Evolutionary conservation across 92 coral and sea anemone species (phyloP), one percentile per base, ranked within the genome.

Genomic region (Heteractis magnifica): DNA sequence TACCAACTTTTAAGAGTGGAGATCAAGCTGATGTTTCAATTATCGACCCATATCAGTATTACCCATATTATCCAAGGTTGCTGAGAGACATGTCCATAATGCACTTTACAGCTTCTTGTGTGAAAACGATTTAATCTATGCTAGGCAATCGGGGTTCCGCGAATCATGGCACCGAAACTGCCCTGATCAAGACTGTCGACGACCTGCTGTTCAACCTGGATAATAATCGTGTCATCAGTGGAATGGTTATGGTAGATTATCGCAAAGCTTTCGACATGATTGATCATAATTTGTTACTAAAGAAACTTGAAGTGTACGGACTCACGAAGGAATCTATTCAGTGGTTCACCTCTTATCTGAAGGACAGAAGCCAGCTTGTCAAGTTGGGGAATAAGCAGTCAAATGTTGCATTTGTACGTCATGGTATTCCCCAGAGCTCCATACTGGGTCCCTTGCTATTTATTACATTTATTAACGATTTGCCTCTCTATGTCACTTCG

Each of bases 61-160:
- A 7, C 59, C 59, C 8, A 55, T 55, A 7, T 55, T 55, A 13
- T 55, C 59, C 8, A 55, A 55, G 59, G 13, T 55, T 7, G 59
- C 59, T 13, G 59, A 88, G 81, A 88, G 82, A 76, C 88, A 88
- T 75, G 88, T 88, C 55, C 87, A 88, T 80, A 84, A 88, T 75
- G 73, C 65, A 10, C 85, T 83, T 41, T 84, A 77, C 53, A 49
- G 48, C 51, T 88, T 83, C 70, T 60, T 87, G 55, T 41, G 78
- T 74, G 74, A 82, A 87, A 87, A 87, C 50, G 81, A 82, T 20
- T 51, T 83, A 51, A 16, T 87, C 41, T 77, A 65, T 55, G 64
- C 87, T 8, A 65, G 87, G 62, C 78, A 87, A 60, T 82, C 83
- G n/a, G 90, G 86, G 34, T 82, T 87, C 71, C 77, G 88, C 78